Conservation (phyloP, 2,888 invertebrate species). For the Lasioglossum pauxillum region DNA sequence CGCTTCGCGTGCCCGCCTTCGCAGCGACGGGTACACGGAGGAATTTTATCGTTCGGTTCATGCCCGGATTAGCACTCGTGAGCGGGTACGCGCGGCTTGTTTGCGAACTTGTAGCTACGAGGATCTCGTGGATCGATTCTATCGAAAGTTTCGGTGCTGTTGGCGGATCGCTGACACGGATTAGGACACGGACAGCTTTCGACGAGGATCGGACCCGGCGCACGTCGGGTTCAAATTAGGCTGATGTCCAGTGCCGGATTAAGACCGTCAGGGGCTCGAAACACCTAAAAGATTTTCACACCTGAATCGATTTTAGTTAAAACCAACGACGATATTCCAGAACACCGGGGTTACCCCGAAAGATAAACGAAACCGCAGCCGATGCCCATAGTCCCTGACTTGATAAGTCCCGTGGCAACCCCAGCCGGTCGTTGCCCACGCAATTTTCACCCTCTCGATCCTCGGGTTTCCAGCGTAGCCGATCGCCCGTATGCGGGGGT, state of each 20-base stretch:
- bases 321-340: not conserved
- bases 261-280: not conserved
- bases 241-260: not conserved
- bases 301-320: not conserved
- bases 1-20: not conserved
- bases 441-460: not conserved
- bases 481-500: conserved; percentile 2
- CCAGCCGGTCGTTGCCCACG: not conserved
- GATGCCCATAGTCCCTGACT: not conserved
- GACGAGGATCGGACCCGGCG: not conserved
- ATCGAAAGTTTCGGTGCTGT: not conserved
- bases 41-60: conserved; percentile 2
- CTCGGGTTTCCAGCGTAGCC: not conserved
- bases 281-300: not conserved
- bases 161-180: conserved; percentile 8
- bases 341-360: not conserved
- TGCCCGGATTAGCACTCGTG: conserved; percentile 1
- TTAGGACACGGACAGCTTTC: not conserved
- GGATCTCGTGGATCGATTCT: not conserved
- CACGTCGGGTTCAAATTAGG: not conserved
- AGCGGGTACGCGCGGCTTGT: not conserved
- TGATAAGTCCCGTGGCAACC: not conserved
- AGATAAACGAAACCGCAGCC: not conserved
- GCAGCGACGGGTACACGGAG: not conserved
- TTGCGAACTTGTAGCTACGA: conserved; percentile 11